A percentile compares a stretch with the other conserved stretches of the same genome.
Conservation (phyloP, 2,797 vertebrate species). For the Psittacula derbiana region DNA sequence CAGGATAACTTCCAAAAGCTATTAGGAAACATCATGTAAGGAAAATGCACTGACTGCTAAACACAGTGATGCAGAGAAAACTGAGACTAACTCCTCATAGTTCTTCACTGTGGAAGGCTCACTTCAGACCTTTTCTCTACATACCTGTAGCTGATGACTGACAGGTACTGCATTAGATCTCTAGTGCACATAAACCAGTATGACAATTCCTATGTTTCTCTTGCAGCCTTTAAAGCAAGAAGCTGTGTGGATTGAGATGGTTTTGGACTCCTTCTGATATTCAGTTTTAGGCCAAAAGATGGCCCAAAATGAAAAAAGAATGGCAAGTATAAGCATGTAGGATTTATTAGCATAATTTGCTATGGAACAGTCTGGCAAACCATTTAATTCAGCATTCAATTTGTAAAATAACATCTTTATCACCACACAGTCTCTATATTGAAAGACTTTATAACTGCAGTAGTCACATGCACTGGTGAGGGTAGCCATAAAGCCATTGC, state of each 20-base stretch:
- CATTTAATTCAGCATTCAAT: neutral
- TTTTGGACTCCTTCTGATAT: neutral
- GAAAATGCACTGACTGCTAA: neutral
- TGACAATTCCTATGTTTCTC: neutral
- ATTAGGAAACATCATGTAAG: neutral
- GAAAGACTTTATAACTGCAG: neutral
- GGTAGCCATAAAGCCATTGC: neutral
- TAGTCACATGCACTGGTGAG: neutral
- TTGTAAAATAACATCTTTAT: neutral
- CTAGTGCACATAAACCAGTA: neutral
- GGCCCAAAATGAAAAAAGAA: neutral
- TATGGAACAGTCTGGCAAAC: neutral
- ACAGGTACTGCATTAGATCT: neutral
- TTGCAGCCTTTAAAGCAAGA: neutral
- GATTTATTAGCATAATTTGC: neutral
- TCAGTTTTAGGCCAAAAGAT: neutral
- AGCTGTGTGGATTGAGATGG: neutral
- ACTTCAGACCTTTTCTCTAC: neutral
- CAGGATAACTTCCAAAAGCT: neutral
- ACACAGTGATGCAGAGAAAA: neutral
- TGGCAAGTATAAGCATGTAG: neutral
- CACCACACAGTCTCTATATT: neutral
- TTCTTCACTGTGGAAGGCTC: neutral
- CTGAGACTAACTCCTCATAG: neutral
- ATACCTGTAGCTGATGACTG: neutral